These are phyloP conservation scores for Aythya baeri DNA, from an alignment of 2,113 vertebrate species.

Conservation along the genomic window DNA sequence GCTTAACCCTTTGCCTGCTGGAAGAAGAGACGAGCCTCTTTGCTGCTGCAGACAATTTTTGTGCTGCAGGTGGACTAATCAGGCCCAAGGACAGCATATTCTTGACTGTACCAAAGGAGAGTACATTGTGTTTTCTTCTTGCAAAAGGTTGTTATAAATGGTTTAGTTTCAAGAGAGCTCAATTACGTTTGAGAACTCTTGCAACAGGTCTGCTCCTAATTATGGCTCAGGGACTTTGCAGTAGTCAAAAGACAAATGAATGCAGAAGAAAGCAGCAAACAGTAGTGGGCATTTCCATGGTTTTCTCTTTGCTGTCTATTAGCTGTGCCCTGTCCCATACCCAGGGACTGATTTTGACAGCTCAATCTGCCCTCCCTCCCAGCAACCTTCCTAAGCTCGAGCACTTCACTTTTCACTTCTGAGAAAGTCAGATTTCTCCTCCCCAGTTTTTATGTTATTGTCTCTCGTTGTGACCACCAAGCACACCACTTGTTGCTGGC, in stretches of 20 bases:
- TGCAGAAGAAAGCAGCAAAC: neutral
- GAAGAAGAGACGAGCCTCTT: neutral
- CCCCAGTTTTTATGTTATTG: neutral
- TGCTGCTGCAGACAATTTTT: neutral
- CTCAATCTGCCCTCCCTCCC: neutral
- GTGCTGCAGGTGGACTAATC: neutral
- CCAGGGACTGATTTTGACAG: neutral
- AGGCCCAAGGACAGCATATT: slow-evolving; percentile 6
- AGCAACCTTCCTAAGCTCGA: neutral
- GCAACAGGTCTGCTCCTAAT: neutral
- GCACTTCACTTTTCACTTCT: neutral
- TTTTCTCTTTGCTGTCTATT: slow-evolving; percentile 1
- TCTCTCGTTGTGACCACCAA: neutral
- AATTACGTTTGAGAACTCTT: slow-evolving; percentile 23
- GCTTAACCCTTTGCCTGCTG: neutral
- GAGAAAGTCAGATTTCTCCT: neutral
- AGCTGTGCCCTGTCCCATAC: neutral
- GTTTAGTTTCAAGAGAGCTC: slow-evolving; percentile 27
- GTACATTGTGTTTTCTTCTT: neutral
- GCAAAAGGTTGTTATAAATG: slow-evolving; percentile 28
- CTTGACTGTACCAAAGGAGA: neutral
- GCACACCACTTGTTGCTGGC: neutral
- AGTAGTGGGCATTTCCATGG: neutral
- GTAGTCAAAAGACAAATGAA: neutral
- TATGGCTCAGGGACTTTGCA: neutral